Conservation (phyloP, 1,140 invertebrate genomes). For the Elysia chlorotica region DNA sequence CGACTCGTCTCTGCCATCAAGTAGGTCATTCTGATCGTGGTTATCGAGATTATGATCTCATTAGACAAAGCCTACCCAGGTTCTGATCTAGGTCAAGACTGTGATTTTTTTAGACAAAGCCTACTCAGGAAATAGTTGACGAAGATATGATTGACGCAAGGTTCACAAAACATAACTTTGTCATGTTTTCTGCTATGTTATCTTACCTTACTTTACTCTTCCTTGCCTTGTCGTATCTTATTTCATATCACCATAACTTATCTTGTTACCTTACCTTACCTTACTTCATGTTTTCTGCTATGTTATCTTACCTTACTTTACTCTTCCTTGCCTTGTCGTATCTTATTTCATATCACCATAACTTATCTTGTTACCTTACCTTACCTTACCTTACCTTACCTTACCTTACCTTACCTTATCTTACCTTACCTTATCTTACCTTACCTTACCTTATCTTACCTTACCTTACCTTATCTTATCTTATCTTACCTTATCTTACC, state of each 20-base stretch:
- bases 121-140: too few relatives aligned
- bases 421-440: background rate
- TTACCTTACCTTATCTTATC: background rate
- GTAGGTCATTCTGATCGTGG: too few relatives aligned
- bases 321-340: background rate
- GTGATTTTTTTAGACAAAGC: too few relatives aligned
- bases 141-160: too few relatives aligned
- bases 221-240: background rate
- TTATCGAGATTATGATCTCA: too few relatives aligned
- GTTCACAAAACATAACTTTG: too few relatives aligned
- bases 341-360: background rate
- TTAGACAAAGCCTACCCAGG: too few relatives aligned
- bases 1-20: slow-evolving; percentile 86
- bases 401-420: background rate
- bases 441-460: background rate
- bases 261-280: background rate
- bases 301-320: background rate
- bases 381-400: too few relatives aligned
- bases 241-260: too few relatives aligned
- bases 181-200: background rate
- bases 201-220: background rate
- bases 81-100: too few relatives aligned
- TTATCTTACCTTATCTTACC: background rate
- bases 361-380: background rate
- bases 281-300: background rate